These are phyloP conservation scores for Motacilla alba DNA, from an alignment of 2,113 vertebrate species.

Conservation along the genomic window DNA sequence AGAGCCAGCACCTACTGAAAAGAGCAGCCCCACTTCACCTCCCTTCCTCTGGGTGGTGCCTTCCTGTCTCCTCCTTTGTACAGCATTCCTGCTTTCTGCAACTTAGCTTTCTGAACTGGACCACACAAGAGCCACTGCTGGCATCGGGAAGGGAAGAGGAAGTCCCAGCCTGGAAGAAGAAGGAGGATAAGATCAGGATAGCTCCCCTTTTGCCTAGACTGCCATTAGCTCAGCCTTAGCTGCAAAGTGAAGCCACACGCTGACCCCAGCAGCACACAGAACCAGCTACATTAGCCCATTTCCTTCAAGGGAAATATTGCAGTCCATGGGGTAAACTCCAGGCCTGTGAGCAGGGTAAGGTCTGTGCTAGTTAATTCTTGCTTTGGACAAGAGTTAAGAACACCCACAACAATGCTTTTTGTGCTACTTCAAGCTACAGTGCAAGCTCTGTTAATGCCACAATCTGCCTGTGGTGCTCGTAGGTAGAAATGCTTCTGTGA, in stretches of 20 bases:
- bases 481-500: background rate
- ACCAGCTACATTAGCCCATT: background rate
- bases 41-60: conserved; percentile 34
- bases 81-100: conserved; percentile 42
- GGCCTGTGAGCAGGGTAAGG: background rate
- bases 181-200: conserved; percentile 54
- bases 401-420: background rate
- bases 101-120: conserved; percentile 45
- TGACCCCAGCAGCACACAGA: background rate
- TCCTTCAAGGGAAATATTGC: background rate
- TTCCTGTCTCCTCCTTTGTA: conserved; percentile 48
- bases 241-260: background rate
- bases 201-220: background rate
- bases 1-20: background rate
- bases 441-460: background rate
- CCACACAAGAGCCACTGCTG: conserved; percentile 45
- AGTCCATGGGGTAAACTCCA: background rate
- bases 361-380: background rate
- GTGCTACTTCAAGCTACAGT: background rate
- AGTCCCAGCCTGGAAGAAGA: conserved; percentile 60
- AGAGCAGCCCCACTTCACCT: background rate
- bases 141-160: background rate
- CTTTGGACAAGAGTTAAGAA: background rate
- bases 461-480: background rate
- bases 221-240: background rate